Percentiles rank a stretch among this genome's conserved stretches.
Evolutionary conservation across 2,113 vertebrate genomes (phyloP).

Genomic region (Gavialis gangeticus): DNA sequence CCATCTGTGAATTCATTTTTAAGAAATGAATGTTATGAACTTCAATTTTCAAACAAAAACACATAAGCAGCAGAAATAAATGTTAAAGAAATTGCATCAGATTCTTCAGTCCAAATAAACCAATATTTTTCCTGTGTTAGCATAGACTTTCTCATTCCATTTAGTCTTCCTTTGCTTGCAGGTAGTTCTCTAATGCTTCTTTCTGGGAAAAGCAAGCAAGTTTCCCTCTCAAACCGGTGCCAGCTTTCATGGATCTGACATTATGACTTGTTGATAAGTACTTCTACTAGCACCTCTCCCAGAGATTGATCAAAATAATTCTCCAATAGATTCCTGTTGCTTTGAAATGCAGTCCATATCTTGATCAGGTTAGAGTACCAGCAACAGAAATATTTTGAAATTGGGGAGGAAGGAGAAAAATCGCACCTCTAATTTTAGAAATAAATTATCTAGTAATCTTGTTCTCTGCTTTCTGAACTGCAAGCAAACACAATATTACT

Average conservation of each 20-base stretch:
- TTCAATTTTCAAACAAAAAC: conserved; percentile 23
- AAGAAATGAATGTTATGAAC: neutral
- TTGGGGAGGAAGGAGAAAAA: neutral
- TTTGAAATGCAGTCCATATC: neutral
- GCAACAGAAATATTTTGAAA: neutral
- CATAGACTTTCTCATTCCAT: conserved; percentile 50
- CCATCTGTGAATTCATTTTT: conserved; percentile 19
- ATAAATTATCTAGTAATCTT: neutral
- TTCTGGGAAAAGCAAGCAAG: neutral
- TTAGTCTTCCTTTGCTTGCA: conserved; percentile 62
- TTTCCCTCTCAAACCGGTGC: neutral
- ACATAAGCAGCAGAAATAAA: neutral
- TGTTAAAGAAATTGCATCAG: neutral
- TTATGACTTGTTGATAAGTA: neutral
- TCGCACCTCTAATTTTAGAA: neutral
- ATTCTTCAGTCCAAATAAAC: neutral
- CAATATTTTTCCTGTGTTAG: conserved; percentile 27
- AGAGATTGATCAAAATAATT: neutral
- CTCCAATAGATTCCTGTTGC: neutral
- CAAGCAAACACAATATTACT: neutral
- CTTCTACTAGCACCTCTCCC: neutral
- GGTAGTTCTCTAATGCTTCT: conserved; percentile 58
- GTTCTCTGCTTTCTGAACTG: neutral
- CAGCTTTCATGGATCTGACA: neutral
- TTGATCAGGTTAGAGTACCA: conserved; percentile 1